phyloP scores from a whole-genome alignment of 1,140 invertebrate genomes.

The Trichogramma pretiosum region DNA sequence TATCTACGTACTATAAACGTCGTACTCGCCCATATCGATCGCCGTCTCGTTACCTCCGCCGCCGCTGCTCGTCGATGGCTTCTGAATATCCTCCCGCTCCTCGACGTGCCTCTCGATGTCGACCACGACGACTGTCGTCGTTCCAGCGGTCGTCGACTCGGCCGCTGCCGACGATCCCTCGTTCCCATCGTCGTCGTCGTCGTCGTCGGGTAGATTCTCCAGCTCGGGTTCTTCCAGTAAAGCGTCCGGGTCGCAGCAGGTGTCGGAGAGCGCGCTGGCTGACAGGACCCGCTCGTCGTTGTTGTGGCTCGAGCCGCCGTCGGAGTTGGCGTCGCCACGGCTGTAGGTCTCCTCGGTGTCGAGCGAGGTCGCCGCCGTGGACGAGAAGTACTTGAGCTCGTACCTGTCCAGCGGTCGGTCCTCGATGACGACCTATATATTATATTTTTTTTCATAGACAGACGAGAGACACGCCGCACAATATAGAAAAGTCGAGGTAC shows the following conservation, averaged over 20 bases:
- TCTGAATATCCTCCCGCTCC: no score
- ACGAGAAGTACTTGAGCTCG: conserved; percentile 37
- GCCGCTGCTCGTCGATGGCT: no score
- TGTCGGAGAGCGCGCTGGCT: conserved; percentile 17
- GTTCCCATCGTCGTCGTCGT: conserved; percentile 18
- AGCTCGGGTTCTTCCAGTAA: conserved; percentile 39
- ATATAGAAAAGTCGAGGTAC: no score
- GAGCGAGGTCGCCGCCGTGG: conserved; percentile 25
- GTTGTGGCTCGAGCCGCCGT: conserved; percentile 32
- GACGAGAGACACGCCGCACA: no score
- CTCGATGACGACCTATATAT: conserved; percentile 27
- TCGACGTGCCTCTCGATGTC: neutral
- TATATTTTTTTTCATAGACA: no score
- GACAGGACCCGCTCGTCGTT: conserved; percentile 24
- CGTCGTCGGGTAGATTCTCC: conserved; percentile 31
- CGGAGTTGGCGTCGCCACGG: conserved; percentile 30
- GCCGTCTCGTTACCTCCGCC: neutral
- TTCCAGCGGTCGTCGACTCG: no score
- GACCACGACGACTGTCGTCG: no score
- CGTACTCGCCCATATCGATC: neutral
- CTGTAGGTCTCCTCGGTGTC: conserved; percentile 35
- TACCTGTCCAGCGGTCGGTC: conserved; percentile 22
- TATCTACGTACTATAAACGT: no score
- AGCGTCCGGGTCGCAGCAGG: conserved; percentile 27
- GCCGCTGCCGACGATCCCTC: neutral